Base-by-base conservation (phyloP, 53 echinoderm and acorn worm species). In the Temnopleurus reevesii region DNA sequence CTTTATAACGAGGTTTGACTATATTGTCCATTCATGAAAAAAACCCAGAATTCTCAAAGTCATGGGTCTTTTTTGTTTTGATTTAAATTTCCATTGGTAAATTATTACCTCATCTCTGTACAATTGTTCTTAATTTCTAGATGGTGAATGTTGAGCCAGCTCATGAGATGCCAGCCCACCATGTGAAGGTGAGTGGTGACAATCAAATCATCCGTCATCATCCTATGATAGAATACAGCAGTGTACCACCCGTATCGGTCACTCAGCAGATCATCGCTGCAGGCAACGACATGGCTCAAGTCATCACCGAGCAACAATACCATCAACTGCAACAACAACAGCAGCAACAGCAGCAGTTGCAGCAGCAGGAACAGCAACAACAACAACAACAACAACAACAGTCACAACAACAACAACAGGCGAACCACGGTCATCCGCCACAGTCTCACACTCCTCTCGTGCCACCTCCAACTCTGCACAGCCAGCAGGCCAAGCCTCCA, bases 121-220 rank as follows among this genome's bases (percentile, higher is more conserved):
- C n/a, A n/a, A n/a, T n/a, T n/a, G n/a, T 71, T 71, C 23, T 71
- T 6, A 8, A 41, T 71, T 5, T 41, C 5, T 17, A 85, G 86
- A 85, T 85, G 86, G 61, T 85, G 43, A 85, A 85, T 45, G 86
- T 85, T 45, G 59, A 85, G 25, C 86, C 86, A 55, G 83, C 83
- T 15, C 86, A 85, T 85, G 86, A 85, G 8, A 45, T 45, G 10
- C 59, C 44, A 18, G 41, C 57, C 28, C 55, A 59, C 60, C 49
- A 43, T 43, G 46, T 59, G 18, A 85, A 85, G 46, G 47, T 85
- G 25, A 85, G 59, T 60, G 12, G 12, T 25, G 86, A 85, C 27
- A 85, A 85, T 61, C 45, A 59, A 26, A 59, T 85, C 45, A 59
- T 85, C 46, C 86, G 86, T 60, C 86, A 85, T 23, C 86, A 85